Conservation (phyloP, 1,140 invertebrate genomes). For the Orussus abietinus region DNA sequence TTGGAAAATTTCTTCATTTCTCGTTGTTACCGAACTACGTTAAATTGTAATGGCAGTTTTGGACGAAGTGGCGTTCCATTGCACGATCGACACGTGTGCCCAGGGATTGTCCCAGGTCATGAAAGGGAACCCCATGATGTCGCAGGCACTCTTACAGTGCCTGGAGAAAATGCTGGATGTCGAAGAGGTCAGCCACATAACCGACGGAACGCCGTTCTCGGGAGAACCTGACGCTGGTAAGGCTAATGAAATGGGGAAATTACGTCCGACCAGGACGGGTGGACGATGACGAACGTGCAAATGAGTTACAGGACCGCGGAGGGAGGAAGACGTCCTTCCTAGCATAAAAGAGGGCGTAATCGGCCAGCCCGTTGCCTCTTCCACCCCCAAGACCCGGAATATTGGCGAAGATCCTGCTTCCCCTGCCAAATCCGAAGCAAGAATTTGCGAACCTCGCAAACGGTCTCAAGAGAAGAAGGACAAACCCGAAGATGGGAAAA, state of each 20-base stretch:
- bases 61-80: background rate
- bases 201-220: no score
- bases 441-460: conserved; percentile 1
- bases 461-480: no score
- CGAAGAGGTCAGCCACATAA: conserved; percentile 8
- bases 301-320: background rate
- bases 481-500: no score
- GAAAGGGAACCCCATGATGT: conserved; percentile 3
- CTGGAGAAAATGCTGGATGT: conserved; percentile 14
- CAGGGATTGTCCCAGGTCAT: no score
- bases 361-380: no score
- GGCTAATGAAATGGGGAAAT: no score
- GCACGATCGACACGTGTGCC: background rate
- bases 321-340: background rate
- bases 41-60: background rate
- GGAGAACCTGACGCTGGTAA: no score
- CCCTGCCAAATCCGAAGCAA: background rate
- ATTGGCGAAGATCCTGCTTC: no score
- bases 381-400: no score
- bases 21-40: background rate
- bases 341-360: background rate
- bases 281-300: background rate
- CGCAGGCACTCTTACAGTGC: conserved; percentile 10
- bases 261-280: no score
- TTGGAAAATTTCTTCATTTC: background rate